Evolutionary conservation across 2,797 vertebrate species (phyloP).

Genomic region (Clarias laeviceps): DNA sequence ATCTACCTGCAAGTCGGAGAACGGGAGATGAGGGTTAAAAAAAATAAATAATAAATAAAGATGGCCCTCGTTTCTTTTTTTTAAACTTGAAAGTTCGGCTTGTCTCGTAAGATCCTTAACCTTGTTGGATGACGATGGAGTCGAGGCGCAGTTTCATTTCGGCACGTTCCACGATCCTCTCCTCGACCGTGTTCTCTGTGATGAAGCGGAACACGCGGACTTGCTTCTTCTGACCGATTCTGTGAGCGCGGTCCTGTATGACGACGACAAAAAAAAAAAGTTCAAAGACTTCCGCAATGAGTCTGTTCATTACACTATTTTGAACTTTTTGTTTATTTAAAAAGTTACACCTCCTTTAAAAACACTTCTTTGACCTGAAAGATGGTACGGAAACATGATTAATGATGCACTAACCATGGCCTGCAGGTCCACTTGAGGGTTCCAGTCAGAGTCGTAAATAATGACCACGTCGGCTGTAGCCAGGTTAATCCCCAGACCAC

Average conservation of each 20-base stretch:
- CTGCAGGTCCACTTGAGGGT: constrained; percentile 98
- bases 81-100: background rate
- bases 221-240: constrained; percentile 97
- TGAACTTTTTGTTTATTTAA: too few species aligned
- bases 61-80: rapidly evolving
- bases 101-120: constrained; percentile 61
- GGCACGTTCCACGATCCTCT: constrained; percentile 95
- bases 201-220: constrained; percentile 96
- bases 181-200: constrained; percentile 97
- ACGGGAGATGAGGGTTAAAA: background rate
- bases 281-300: background rate
- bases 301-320: background rate
- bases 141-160: constrained; percentile 98
- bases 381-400: background rate
- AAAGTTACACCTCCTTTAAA: background rate
- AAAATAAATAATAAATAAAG: background rate
- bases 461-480: constrained; percentile 98
- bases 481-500: constrained; percentile 96
- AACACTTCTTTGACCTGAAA: background rate
- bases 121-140: constrained; percentile 99
- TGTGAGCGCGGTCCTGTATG: constrained; percentile 91
- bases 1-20: constrained; percentile 76
- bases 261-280: background rate
- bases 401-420: constrained; percentile 84
- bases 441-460: constrained; percentile 98